These are phyloP conservation scores for Brachionus asplanchnoidis DNA, from an alignment of 1,140 invertebrate genomes.

Conservation along the genomic window DNA sequence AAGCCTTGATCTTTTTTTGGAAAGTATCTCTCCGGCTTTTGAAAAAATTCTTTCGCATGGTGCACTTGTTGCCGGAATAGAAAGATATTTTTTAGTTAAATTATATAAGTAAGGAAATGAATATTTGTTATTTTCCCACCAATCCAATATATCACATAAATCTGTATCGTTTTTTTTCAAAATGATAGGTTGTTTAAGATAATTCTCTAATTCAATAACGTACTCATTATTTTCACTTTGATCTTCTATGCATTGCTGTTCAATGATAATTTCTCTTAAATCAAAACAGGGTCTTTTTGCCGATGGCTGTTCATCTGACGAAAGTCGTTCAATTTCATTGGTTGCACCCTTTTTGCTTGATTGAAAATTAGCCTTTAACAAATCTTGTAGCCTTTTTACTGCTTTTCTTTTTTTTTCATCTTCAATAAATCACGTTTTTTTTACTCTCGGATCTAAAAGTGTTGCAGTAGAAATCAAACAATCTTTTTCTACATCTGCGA, in stretches of 20 bases:
- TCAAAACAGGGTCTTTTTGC: too few relatives aligned
- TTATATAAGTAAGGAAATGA: not conserved
- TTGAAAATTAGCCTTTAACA: not conserved
- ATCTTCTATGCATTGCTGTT: too few relatives aligned
- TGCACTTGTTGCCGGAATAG: not conserved
- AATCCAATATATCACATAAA: too few relatives aligned
- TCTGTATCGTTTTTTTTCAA: too few relatives aligned
- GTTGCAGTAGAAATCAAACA: conserved; percentile 8
- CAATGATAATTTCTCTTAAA: too few relatives aligned
- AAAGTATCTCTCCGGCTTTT: not conserved
- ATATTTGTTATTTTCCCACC: not conserved
- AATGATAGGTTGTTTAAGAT: too few relatives aligned
- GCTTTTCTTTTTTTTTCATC: not conserved
- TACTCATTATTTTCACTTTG: too few relatives aligned
- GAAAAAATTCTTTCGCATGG: not conserved
- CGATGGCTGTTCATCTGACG: conserved; percentile 7
- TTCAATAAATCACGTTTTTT: not conserved
- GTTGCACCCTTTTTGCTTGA: not conserved
- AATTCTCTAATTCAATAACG: too few relatives aligned
- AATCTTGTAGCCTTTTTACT: not conserved
- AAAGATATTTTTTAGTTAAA: too few relatives aligned
- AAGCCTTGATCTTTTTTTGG: too few relatives aligned
- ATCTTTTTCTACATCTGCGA: not conserved
- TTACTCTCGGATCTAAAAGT: not conserved
- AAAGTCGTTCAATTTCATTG: conserved; percentile 4